Evolutionary conservation across 1,140 invertebrate genomes (phyloP).

Genomic region (Drosophila varians): DNA sequence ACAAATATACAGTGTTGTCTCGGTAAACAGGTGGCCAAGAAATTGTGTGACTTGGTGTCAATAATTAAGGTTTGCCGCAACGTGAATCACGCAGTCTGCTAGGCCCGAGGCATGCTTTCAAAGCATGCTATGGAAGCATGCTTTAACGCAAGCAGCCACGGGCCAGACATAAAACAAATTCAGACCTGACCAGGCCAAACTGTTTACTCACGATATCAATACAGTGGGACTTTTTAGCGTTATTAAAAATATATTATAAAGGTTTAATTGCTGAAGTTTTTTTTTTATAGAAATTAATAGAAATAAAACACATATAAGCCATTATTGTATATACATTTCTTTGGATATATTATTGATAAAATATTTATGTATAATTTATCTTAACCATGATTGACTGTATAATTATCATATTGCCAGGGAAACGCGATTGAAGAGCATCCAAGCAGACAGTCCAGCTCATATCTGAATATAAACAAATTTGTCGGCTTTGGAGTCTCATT

Average conservation of each 20-base stretch:
- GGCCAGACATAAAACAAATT: slow-evolving; percentile 25
- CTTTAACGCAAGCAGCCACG: slow-evolving; percentile 8
- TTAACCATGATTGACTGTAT: background rate
- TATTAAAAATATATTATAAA: too few species aligned
- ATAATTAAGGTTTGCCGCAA: slow-evolving; percentile 18
- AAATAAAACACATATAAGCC: too few species aligned
- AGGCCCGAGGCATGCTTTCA: slow-evolving; percentile 18
- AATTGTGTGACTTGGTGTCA: slow-evolving; percentile 2
- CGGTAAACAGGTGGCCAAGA: background rate
- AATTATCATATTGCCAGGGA: slow-evolving; percentile 7
- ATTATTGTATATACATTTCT: background rate
- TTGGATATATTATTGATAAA: background rate
- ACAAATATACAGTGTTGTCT: background rate
- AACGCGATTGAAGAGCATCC: background rate
- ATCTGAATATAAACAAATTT: slow-evolving; percentile 26
- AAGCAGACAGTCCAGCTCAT: slow-evolving; percentile 12
- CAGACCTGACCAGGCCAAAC: slow-evolving; percentile 27
- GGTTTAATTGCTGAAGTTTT: too few species aligned
- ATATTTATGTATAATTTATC: background rate
- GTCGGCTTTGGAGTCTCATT: slow-evolving; percentile 2
- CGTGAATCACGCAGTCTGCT: slow-evolving; percentile 32
- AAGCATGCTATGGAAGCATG: slow-evolving; percentile 31
- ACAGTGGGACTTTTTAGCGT: slow-evolving; percentile 2
- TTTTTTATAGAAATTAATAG: too few species aligned
- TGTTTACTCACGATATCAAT: slow-evolving; percentile 31